These are phyloP conservation scores for Catharus bicknelli DNA, from an alignment of 2,113 vertebrate species.

Conservation along the genomic window DNA sequence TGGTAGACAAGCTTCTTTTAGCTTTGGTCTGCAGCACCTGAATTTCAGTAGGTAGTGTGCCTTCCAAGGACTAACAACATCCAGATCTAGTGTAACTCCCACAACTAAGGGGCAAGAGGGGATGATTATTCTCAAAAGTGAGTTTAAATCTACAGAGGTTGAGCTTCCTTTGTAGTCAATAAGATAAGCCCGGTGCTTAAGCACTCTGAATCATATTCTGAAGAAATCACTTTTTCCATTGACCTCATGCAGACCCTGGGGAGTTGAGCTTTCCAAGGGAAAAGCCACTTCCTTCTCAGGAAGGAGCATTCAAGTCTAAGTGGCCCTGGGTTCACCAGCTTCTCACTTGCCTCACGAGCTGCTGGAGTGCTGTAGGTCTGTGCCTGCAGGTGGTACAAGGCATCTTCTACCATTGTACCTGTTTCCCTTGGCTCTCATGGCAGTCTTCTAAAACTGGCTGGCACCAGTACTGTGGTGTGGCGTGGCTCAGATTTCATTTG, in stretches of 20 bases:
- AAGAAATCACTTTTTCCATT: constrained; percentile 61
- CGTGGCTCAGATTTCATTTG: neutral
- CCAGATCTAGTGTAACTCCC: neutral
- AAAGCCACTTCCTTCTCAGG: constrained; percentile 58
- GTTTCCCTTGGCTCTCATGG: neutral
- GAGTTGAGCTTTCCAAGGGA: constrained; percentile 52
- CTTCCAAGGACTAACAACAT: neutral
- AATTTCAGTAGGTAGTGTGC: neutral
- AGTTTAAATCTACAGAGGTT: neutral
- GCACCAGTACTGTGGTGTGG: neutral
- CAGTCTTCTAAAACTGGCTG: constrained; percentile 25
- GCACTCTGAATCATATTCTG: constrained; percentile 31
- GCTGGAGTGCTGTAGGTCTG: neutral
- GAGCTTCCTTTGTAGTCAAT: neutral
- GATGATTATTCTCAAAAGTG: neutral
- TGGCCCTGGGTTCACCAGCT: constrained; percentile 10
- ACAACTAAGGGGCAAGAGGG: neutral
- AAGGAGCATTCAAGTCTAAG: constrained; percentile 35
- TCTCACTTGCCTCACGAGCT: neutral
- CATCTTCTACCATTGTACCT: constrained; percentile 22
- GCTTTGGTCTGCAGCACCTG: neutral
- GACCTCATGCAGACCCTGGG: constrained; percentile 47
- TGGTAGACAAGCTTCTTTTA: neutral
- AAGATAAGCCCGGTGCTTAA: constrained; percentile 10
- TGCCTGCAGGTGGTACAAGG: constrained; percentile 30